phyloP scores from a whole-genome alignment of 2,113 vertebrate genomes.

The Onychostoma macrolepis region DNA sequence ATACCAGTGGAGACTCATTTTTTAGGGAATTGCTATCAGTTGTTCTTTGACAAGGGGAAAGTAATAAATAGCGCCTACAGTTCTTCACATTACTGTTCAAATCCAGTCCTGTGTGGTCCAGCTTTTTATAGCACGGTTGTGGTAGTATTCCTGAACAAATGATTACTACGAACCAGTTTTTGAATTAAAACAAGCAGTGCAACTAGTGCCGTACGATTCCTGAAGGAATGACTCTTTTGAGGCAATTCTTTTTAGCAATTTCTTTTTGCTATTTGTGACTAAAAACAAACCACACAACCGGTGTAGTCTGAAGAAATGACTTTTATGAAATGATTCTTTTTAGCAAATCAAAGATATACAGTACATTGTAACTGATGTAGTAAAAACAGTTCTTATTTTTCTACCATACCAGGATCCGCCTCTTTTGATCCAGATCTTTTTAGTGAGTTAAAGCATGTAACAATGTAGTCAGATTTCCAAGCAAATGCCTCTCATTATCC shows the following conservation, averaged over 20 bases:
- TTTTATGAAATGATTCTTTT: neutral
- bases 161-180: neutral
- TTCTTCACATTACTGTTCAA: neutral
- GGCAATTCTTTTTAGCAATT: no score
- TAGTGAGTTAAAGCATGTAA: no score
- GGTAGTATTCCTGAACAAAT: neutral
- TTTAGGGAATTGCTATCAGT: neutral
- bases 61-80: neutral
- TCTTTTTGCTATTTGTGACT: no score
- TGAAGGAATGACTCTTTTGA: neutral
- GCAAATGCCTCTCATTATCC: neutral
- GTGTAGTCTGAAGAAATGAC: no score
- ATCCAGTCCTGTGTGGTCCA: neutral
- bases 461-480: neutral
- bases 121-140: neutral
- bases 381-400: no score
- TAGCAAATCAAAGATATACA: neutral
- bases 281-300: no score
- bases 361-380: no score
- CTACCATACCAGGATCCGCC: no score
- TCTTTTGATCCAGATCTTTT: no score
- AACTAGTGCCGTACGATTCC: neutral
- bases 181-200: neutral
- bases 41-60: neutral
- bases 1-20: neutral